phyloP scores from a whole-genome alignment of 2,888 invertebrate genomes.

The Lasioglossum vierecki region DNA sequence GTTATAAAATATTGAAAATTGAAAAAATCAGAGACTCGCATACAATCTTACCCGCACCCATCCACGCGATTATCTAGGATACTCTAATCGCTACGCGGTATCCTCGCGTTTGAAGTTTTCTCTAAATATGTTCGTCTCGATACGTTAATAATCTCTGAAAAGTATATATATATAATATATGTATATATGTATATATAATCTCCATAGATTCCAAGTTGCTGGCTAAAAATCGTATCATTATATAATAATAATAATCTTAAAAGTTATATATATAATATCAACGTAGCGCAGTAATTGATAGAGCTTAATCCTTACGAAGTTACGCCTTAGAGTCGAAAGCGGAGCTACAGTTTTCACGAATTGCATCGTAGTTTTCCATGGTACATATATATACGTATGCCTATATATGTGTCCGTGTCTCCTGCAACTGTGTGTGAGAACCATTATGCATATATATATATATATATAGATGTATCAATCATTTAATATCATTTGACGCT shows the following conservation, averaged over 20 bases:
- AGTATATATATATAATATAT: not conserved
- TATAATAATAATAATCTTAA: slow-evolving; percentile 29
- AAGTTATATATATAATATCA: slow-evolving; percentile 44
- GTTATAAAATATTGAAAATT: slow-evolving; percentile 76
- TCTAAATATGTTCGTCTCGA: slow-evolving; percentile 30
- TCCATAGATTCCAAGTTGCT: slow-evolving; percentile 27
- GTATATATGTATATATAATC: not conserved
- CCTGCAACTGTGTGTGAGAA: not conserved
- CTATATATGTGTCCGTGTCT: slow-evolving; percentile 24
- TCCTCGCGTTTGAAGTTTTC: slow-evolving; percentile 21
- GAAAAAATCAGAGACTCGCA: slow-evolving; percentile 71
- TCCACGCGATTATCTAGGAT: slow-evolving; percentile 59
- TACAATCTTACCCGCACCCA: slow-evolving; percentile 68
- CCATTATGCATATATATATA: slow-evolving; percentile 18
- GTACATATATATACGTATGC: not conserved
- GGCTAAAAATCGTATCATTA: slow-evolving; percentile 35
- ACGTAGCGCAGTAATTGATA: slow-evolving; percentile 41
- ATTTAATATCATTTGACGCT: slow-evolving; percentile 29
- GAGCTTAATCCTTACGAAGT: slow-evolving; percentile 50
- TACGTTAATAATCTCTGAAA: slow-evolving; percentile 36
- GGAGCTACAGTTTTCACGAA: slow-evolving; percentile 24
- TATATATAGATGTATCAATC: not conserved
- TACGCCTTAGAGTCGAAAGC: slow-evolving; percentile 47
- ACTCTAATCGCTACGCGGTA: slow-evolving; percentile 38
- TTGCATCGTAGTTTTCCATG: not conserved